These are phyloP conservation scores for Corbicula japonica DNA, from an alignment of 2,888 invertebrate species.

Conservation along the genomic window DNA sequence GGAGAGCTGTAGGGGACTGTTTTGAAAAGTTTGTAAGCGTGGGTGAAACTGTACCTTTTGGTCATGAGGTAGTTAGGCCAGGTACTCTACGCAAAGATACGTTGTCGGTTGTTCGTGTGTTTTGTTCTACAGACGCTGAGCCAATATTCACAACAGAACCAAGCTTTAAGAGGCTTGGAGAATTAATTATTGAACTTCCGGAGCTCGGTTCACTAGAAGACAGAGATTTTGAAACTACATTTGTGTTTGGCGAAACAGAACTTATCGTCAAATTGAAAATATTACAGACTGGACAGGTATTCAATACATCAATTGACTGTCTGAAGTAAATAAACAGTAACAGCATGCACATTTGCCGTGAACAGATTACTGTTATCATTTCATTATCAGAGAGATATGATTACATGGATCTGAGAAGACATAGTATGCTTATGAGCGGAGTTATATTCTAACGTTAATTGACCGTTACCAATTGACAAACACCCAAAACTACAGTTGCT, in stretches of 20 bases:
- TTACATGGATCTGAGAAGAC: too few relatives aligned
- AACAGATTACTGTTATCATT: too few relatives aligned
- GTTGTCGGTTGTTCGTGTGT: neutral
- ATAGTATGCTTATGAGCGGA: too few relatives aligned
- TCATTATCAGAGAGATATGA: too few relatives aligned
- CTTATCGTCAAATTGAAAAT: neutral
- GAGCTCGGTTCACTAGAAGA: neutral
- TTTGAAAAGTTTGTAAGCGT: conserved; percentile 6
- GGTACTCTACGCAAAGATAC: neutral
- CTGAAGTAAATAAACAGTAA: too few relatives aligned
- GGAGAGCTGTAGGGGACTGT: neutral
- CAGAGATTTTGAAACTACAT: neutral
- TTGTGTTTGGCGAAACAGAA: conserved; percentile 14
- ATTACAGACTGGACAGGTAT: neutral
- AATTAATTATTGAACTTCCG: neutral
- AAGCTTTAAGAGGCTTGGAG: neutral
- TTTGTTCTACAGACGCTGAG: neutral
- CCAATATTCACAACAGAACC: neutral
- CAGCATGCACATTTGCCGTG: too few relatives aligned
- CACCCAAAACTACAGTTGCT: too few relatives aligned
- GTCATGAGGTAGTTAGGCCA: neutral
- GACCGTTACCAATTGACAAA: too few relatives aligned
- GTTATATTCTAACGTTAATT: too few relatives aligned
- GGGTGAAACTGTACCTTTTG: conserved; percentile 1
- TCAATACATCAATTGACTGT: conserved; percentile 12